Conservation (phyloP, 2,888 invertebrate genomes). For the Alentia gelatinosa region DNA sequence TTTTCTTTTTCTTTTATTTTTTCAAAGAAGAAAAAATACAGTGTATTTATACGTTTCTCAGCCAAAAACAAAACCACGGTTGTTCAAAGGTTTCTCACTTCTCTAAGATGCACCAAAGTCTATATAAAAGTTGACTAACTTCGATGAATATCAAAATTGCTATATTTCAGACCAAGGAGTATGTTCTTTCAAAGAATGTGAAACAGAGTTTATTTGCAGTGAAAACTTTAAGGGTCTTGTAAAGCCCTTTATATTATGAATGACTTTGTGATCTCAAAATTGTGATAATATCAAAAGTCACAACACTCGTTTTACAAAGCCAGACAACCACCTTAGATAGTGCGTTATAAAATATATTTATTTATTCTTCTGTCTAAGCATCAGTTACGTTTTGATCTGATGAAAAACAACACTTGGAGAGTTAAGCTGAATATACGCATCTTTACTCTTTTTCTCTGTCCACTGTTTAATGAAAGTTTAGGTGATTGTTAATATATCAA, state of each 20-base stretch:
- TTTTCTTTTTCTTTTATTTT: neutral
- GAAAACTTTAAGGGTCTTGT: neutral
- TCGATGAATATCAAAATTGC: neutral
- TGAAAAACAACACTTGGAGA: slow-evolving; percentile 14
- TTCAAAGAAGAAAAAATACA: neutral
- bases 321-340: neutral
- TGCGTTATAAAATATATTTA: slow-evolving; percentile 6
- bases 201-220: neutral
- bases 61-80: neutral
- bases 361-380: slow-evolving; percentile 21
- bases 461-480: neutral
- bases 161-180: neutral
- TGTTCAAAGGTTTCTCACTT: neutral
- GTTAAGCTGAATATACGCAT: slow-evolving; percentile 4
- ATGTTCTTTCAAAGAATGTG: neutral
- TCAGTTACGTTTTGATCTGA: slow-evolving; percentile 37
- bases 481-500: slow-evolving; percentile 32
- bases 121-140: neutral
- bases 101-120: neutral
- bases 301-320: neutral
- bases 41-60: slow-evolving; percentile 6
- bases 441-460: neutral
- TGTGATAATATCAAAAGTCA: slow-evolving; percentile 39
- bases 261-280: slow-evolving; percentile 39
- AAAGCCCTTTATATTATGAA: neutral